These are phyloP conservation scores for Gephyroberyx darwinii DNA, from an alignment of 2,797 vertebrate species.

Conservation along the genomic window DNA sequence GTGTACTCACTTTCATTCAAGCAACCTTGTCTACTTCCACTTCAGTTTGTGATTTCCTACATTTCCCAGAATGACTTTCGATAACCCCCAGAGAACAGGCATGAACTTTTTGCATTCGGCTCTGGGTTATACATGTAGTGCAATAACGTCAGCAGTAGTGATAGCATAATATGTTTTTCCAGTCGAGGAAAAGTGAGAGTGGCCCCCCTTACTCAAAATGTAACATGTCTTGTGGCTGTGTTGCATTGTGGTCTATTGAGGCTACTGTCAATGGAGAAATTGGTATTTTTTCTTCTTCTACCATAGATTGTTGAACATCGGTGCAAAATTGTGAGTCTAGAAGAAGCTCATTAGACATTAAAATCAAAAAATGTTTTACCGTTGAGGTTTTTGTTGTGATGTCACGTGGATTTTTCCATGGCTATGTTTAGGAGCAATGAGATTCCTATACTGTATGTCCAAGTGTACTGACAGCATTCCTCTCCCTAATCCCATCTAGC, in stretches of 20 bases:
- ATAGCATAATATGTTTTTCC: not conserved
- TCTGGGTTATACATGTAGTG: not conserved
- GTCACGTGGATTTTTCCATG: not conserved
- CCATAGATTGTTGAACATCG: too few species aligned
- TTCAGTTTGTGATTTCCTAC: not conserved
- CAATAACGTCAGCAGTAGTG: not conserved
- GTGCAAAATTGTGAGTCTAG: too few species aligned
- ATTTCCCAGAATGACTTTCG: not conserved
- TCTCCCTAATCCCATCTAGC: slow-evolving; percentile 71
- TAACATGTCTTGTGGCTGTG: slow-evolving; percentile 1
- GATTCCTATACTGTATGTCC: not conserved
- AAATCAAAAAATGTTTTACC: too few species aligned
- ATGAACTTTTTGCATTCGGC: too few species aligned
- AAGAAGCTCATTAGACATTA: not conserved
- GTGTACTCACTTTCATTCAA: too few species aligned
- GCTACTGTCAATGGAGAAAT: not conserved
- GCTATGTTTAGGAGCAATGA: not conserved
- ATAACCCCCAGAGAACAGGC: not conserved
- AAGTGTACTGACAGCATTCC: not conserved
- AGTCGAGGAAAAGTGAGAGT: not conserved
- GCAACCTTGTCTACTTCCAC: too few species aligned
- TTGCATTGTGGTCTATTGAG: rapidly evolving
- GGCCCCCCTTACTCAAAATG: too few species aligned
- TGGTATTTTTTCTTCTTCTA: too few species aligned
- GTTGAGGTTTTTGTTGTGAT: too few species aligned